These are phyloP conservation scores for Hapalemur alaotrensis DNA, from an alignment of 2,797 vertebrate species.

Conservation along the genomic window DNA sequence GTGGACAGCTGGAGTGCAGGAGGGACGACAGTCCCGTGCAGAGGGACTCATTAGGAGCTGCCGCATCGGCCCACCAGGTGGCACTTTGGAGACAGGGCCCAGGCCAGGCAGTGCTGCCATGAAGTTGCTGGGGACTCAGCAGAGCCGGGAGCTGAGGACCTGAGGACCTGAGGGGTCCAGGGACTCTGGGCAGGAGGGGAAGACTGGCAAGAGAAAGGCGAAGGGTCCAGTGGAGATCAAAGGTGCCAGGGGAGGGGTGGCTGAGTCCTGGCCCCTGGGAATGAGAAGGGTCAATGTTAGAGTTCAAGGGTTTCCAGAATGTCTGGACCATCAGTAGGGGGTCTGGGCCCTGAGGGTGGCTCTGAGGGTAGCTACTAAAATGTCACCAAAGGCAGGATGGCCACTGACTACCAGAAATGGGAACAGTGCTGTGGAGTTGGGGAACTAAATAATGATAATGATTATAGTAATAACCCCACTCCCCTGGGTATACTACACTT, in stretches of 20 bases:
- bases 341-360: background rate
- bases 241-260: background rate
- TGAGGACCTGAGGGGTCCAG: background rate
- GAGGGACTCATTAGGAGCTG: background rate
- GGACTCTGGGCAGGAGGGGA: background rate
- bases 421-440: background rate
- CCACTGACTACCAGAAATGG: background rate
- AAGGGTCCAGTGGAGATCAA: background rate
- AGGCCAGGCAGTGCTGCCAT: background rate
- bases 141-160: background rate
- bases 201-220: background rate
- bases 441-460: background rate
- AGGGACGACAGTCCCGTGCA: accelerated
- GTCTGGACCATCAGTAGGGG: background rate
- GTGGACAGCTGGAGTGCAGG: background rate
- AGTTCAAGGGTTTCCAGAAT: background rate
- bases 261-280: background rate
- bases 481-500: background rate
- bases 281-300: background rate
- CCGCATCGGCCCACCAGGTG: background rate
- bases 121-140: background rate
- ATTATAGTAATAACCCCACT: background rate
- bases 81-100: background rate
- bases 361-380: background rate
- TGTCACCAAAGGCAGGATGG: background rate